These are phyloP conservation scores for Trinorchestia longiramus DNA, from an alignment of 1,140 invertebrate genomes.

Conservation along the genomic window DNA sequence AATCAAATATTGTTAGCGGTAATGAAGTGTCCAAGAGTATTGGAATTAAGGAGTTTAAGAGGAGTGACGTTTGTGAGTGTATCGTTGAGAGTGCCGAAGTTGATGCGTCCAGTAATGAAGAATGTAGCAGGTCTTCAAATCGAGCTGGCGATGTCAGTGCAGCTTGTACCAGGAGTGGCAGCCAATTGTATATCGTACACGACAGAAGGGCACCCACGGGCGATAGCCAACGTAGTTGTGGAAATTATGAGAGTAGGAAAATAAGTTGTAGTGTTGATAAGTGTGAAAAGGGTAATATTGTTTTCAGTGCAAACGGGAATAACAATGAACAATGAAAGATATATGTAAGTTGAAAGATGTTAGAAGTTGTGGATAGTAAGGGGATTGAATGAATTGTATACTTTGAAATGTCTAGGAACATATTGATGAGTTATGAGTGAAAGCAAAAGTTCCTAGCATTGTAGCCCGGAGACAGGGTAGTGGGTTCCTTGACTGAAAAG, in stretches of 20 bases:
- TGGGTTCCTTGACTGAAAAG: slow-evolving; percentile 1
- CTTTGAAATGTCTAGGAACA: background rate
- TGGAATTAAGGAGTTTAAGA: background rate
- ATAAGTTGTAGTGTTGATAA: background rate
- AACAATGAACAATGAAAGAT: slow-evolving; percentile 19
- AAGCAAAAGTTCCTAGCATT: slow-evolving; percentile 5
- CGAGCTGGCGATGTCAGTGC: background rate
- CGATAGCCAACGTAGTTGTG: background rate
- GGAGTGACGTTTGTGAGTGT: background rate
- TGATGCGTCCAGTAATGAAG: background rate
- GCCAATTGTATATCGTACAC: background rate
- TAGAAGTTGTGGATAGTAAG: background rate
- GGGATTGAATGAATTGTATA: background rate
- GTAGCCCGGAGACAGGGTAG: slow-evolving; percentile 22
- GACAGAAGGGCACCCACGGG: background rate
- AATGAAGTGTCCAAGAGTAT: slow-evolving; percentile 42
- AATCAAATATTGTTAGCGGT: slow-evolving; percentile 36
- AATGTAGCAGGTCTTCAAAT: background rate
- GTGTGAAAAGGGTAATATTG: background rate
- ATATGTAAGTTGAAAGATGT: background rate
- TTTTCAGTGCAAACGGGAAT: slow-evolving; percentile 3
- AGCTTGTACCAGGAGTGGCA: background rate
- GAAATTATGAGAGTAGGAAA: background rate
- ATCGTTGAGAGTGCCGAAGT: background rate
- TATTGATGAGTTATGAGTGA: background rate